A percentile compares a stretch with the other conserved stretches of the same genome.
These are phyloP conservation scores for Watsonalla cultraria DNA, from an alignment of 2,888 invertebrate species.

Conservation along the genomic window DNA sequence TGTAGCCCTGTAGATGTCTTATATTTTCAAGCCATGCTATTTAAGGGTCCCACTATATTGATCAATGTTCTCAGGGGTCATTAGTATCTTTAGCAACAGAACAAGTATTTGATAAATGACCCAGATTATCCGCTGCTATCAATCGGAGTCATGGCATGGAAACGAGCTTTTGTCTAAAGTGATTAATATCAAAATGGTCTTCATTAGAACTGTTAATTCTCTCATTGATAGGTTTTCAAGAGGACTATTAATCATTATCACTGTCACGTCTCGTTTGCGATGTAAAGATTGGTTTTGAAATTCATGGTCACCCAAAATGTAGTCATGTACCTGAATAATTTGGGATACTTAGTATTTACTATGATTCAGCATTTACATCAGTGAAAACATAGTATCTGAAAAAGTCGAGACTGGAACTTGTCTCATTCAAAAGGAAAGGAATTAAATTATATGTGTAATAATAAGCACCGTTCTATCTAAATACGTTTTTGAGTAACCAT, in stretches of 20 bases:
- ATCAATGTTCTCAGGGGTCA: background rate
- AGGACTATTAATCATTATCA: slow-evolving; percentile 3
- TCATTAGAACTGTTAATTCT: slow-evolving; percentile 13
- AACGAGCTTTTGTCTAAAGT: slow-evolving; percentile 33
- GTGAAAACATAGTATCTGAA: background rate
- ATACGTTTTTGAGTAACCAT: background rate
- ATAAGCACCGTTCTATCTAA: background rate
- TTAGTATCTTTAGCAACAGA: slow-evolving; percentile 9
- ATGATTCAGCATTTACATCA: too few relatives aligned
- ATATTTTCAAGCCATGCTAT: too few relatives aligned
- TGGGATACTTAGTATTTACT: background rate
- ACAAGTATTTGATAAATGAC: slow-evolving; percentile 33
- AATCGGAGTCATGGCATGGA: slow-evolving; percentile 40
- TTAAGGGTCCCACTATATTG: background rate
- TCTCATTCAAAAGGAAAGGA: background rate
- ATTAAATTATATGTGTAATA: background rate
- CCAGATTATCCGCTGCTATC: slow-evolving; percentile 37
- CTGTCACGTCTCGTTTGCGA: background rate
- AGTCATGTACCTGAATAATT: background rate
- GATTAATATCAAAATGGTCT: slow-evolving; percentile 32
- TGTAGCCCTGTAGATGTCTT: too few relatives aligned
- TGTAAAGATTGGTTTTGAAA: background rate
- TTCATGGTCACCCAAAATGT: background rate
- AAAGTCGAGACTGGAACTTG: background rate
- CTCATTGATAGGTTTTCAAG: slow-evolving; percentile 16